Conservation (phyloP, 2,797 vertebrate genomes). For the Rhinichthys osculus region DNA sequence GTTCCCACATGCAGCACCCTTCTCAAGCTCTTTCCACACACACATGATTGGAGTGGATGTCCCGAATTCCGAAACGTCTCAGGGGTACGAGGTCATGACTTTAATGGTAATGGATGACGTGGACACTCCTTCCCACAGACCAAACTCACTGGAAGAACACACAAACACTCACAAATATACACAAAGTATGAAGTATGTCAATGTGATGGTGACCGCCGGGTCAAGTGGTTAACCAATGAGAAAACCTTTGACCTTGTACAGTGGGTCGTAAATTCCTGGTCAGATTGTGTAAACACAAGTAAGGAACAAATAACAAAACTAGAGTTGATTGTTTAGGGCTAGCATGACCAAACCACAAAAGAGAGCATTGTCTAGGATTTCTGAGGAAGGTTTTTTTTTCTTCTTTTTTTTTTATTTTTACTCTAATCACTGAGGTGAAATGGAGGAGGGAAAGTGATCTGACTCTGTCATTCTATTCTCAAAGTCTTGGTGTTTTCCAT, state of each 20-base stretch:
- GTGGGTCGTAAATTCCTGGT: slow-evolving; percentile 48
- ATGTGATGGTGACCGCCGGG: slow-evolving; percentile 36
- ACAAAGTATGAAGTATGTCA: slow-evolving; percentile 50
- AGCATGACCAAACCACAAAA: slow-evolving; percentile 45
- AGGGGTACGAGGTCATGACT: slow-evolving; percentile 51
- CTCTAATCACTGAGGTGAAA: slow-evolving; percentile 27
- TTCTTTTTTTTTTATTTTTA: not conserved
- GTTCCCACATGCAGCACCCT: slow-evolving; percentile 53
- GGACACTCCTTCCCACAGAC: slow-evolving; percentile 41
- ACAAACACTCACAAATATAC: slow-evolving; percentile 26
- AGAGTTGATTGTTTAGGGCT: slow-evolving; percentile 51
- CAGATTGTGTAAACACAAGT: slow-evolving; percentile 50
- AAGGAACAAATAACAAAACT: slow-evolving; percentile 58
- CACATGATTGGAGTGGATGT: slow-evolving; percentile 18
- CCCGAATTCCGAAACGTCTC: slow-evolving; percentile 36
- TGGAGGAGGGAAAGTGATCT: slow-evolving; percentile 17
- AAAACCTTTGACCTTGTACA: slow-evolving; percentile 52
- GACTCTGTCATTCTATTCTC: slow-evolving; percentile 14
- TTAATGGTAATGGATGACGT: slow-evolving; percentile 52
- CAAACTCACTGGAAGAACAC: slow-evolving; percentile 2
- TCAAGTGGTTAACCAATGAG: slow-evolving; percentile 53
- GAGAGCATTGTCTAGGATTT: slow-evolving; percentile 31
- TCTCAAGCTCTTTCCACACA: slow-evolving; percentile 48
- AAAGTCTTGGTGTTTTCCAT: slow-evolving; percentile 29
- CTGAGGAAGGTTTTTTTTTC: not conserved